These are phyloP conservation scores for Lamprologus tigripictilis DNA, from an alignment of 2,113 vertebrate species.

Conservation along the genomic window DNA sequence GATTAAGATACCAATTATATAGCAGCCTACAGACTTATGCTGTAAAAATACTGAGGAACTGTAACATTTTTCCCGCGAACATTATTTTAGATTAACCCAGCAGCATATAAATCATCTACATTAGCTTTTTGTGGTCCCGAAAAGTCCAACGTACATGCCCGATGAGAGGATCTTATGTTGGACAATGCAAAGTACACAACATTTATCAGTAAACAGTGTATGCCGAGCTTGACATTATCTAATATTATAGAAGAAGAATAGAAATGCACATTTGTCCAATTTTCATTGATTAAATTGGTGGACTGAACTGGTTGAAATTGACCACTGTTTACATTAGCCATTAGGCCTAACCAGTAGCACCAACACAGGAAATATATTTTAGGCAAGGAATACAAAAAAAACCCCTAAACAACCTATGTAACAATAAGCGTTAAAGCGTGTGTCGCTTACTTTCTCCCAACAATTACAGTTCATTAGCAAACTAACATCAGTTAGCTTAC, in stretches of 20 bases:
- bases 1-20: neutral
- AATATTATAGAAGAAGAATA: neutral
- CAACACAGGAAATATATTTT: neutral
- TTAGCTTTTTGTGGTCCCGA: neutral
- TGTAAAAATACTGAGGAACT: neutral
- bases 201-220: neutral
- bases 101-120: neutral
- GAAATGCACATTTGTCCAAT: neutral
- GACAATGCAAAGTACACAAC: neutral
- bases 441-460: neutral
- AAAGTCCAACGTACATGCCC: neutral
- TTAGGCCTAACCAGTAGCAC: neutral
- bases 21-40: neutral
- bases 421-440: neutral
- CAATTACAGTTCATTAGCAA: neutral
- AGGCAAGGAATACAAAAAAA: rapidly evolving
- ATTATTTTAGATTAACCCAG: neutral
- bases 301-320: neutral
- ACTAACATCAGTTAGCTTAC: neutral
- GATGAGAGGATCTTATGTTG: neutral
- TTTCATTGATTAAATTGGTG: neutral
- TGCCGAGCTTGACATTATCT: neutral
- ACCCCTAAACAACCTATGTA: rapidly evolving
- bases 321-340: neutral
- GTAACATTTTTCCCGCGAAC: no score